Percentiles rank a stretch among this genome's conserved stretches.
phyloP scores from a whole-genome alignment of 2,797 vertebrate genomes.

The Falco columbarius region DNA sequence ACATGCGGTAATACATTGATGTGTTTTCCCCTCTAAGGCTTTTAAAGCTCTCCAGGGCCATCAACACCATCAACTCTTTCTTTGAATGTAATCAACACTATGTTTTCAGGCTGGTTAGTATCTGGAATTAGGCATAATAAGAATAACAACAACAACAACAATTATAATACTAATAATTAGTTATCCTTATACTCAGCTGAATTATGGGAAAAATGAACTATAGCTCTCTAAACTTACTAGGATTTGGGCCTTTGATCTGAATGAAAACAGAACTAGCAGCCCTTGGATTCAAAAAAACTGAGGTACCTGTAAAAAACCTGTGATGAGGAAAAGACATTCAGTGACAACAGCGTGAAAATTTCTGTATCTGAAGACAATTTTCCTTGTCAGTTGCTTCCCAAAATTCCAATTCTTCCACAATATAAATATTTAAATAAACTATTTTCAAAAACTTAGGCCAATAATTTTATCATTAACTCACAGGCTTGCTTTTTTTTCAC shows the following conservation, averaged over 20 bases:
- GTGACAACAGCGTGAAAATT: not conserved
- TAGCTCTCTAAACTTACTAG: not conserved
- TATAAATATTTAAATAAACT: not conserved
- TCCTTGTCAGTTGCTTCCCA: not conserved
- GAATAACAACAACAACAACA: not conserved
- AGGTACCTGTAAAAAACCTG: not conserved
- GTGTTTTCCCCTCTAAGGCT: not conserved
- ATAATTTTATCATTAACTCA: not conserved
- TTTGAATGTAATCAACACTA: not conserved
- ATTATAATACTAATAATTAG: no score
- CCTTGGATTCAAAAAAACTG: not conserved
- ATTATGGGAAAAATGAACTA: not conserved
- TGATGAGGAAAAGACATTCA: not conserved
- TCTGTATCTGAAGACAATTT: not conserved
- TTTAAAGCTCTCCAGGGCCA: not conserved
- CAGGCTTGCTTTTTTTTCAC: not conserved
- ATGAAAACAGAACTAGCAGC: not conserved
- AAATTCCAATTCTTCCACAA: not conserved
- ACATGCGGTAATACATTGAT: not conserved
- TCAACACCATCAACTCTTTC: not conserved
- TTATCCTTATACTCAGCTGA: not conserved
- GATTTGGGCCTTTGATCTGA: not conserved
- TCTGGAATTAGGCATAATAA: not conserved
- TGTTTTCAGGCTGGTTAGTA: not conserved
- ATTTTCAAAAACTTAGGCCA: not conserved